phyloP scores from a whole-genome alignment of 2,797 vertebrate genomes.

The Falco concolor region DNA sequence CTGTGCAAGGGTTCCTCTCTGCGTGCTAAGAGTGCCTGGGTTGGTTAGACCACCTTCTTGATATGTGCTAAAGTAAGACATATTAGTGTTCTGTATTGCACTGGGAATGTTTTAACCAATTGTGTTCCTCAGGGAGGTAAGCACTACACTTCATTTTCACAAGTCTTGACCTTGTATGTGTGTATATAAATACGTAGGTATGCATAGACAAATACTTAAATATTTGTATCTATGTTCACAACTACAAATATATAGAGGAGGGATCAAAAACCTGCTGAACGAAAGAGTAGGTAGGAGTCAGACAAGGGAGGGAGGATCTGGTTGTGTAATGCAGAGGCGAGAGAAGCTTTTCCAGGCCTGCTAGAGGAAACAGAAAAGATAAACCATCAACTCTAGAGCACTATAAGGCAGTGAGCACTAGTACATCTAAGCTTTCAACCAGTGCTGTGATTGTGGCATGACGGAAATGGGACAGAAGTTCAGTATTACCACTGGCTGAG shows the following conservation, averaged over 20 bases:
- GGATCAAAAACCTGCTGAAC: background rate
- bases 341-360: background rate
- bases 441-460: background rate
- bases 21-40: background rate
- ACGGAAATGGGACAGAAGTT: slow-evolving; percentile 34
- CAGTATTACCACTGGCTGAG: slow-evolving; percentile 38
- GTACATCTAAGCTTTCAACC: background rate
- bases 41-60: background rate
- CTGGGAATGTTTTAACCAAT: background rate
- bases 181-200: background rate
- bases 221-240: background rate
- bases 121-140: background rate
- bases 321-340: background rate
- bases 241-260: background rate
- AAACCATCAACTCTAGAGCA: background rate
- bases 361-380: background rate
- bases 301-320: background rate
- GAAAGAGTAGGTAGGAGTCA: background rate
- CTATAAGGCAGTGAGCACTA: background rate
- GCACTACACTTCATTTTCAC: background rate
- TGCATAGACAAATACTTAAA: background rate
- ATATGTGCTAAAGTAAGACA: accelerated
- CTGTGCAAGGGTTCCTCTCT: background rate
- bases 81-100: background rate
- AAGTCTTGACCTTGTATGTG: accelerated